Conservation (phyloP, 2,797 vertebrate genomes). For the Emys orbicularis region DNA sequence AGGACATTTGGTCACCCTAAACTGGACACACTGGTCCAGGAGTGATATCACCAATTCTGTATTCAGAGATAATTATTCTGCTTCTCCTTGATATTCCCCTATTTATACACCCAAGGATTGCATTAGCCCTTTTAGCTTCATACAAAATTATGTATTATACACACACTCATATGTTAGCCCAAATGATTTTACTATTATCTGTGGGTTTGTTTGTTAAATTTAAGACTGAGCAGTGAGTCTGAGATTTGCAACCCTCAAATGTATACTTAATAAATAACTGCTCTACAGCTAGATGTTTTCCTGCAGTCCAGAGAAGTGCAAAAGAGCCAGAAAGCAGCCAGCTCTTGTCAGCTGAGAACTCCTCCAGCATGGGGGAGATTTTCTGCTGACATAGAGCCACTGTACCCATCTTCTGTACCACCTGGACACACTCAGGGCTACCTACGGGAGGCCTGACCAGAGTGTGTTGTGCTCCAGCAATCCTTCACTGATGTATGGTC, state of each 20-base stretch:
- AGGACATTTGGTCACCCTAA: too few relatives aligned
- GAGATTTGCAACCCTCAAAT: not conserved
- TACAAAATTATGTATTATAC: not conserved
- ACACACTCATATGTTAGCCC: not conserved
- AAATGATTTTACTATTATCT: not conserved
- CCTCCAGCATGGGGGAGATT: not conserved
- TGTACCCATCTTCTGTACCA: not conserved
- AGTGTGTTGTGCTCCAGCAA: not conserved
- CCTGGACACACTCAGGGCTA: not conserved
- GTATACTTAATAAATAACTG: not conserved
- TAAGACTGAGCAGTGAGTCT: not conserved
- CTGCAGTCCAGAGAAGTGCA: not conserved
- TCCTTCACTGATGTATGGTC: not conserved
- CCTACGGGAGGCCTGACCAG: not conserved
- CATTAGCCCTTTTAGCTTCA: conserved; percentile 15
- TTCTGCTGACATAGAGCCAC: not conserved
- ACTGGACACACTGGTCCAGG: not conserved
- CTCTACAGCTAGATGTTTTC: not conserved
- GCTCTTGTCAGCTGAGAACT: not conserved
- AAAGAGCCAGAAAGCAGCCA: not conserved
- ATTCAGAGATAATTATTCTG: not conserved
- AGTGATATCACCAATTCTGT: not conserved
- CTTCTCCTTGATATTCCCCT: not conserved
- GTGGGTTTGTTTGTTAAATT: not conserved
- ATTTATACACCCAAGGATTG: not conserved